Conservation (phyloP, 2,113 vertebrate species). For the Eurypyga helias region DNA sequence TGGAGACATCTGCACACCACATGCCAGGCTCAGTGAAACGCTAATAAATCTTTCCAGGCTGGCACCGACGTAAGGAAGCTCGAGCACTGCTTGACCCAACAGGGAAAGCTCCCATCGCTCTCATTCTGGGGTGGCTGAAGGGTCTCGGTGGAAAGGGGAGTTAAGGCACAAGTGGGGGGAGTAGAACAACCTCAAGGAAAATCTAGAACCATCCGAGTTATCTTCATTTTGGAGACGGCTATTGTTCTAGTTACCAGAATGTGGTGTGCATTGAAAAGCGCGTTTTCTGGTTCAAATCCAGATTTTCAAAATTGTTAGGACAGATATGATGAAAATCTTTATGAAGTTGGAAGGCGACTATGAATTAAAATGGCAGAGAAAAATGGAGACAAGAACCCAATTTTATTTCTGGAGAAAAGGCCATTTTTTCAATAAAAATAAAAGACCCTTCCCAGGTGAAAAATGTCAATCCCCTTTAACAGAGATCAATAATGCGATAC, state of each 20-base stretch:
- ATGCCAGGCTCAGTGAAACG: conserved; percentile 27
- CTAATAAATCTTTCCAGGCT: conserved; percentile 23
- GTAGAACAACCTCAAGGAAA: neutral
- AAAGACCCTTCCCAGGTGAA: conserved; percentile 16
- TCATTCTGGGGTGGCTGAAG: neutral
- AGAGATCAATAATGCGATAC: conserved; percentile 31
- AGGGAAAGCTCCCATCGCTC: neutral
- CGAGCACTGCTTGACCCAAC: neutral
- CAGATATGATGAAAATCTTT: neutral
- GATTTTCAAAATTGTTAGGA: neutral
- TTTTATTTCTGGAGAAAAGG: neutral
- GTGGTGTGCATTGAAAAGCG: neutral
- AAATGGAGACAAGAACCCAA: neutral
- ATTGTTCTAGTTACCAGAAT: neutral
- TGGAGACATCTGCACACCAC: conserved; percentile 64
- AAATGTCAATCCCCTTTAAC: neutral
- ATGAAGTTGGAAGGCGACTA: neutral
- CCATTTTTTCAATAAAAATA: neutral
- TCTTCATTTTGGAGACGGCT: neutral
- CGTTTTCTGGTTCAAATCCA: neutral
- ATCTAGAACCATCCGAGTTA: neutral
- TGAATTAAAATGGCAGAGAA: neutral
- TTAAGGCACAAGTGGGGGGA: neutral
- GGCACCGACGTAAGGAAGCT: neutral
- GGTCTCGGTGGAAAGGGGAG: neutral